Evolutionary conservation across 2,113 vertebrate species (phyloP), one percentile per base, ranked within the genome.

Genomic region (Xiphias gladius): DNA sequence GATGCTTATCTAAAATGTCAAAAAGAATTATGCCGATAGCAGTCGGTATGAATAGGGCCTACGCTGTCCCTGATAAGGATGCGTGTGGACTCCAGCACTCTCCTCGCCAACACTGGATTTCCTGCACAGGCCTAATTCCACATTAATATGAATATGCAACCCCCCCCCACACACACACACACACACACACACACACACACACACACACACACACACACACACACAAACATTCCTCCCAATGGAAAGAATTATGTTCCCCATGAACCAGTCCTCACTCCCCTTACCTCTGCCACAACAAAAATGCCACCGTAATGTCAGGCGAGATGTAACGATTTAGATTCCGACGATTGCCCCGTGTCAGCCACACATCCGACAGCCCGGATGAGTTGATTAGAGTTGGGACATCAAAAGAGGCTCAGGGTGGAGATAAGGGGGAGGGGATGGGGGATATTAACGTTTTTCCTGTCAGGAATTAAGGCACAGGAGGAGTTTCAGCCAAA

Each of bases 271-370:
- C 85, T 86, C 88, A 52, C 87, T 91, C 84, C 86, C 88, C 76
- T 93, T 92, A 91, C 91, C 92, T 92, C 85, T 86, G 91, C 94
- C 89, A 92, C 83, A 84, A 92, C 94, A 95, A 95, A 96, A 96
- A 96, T 96, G 95, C 94, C 95, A 96, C 88, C 88, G 87, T 95
- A 96, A 96, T 96, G 95, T 95, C 95, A 96, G 90, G 86, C 73
- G 86, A 95, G 94, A 95, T 96, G 92, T 92, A 90, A 93, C 86
- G 94, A 95, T 95, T 95, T 94, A 93, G 94, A 95, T 95, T 86
- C 73, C 50, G 78, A 48, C 66, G 94, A 96, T 95, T 94, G 92
- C 88, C 89, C 79, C 68, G 70, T 94, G 94, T 93, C 94, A 91
- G 88, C 74, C 75, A 71, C 86, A 66, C 87, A 90, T 93, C 87